These are phyloP conservation scores for Allophyes oxyacanthae DNA, from an alignment of 2,888 invertebrate genomes.

Conservation along the genomic window DNA sequence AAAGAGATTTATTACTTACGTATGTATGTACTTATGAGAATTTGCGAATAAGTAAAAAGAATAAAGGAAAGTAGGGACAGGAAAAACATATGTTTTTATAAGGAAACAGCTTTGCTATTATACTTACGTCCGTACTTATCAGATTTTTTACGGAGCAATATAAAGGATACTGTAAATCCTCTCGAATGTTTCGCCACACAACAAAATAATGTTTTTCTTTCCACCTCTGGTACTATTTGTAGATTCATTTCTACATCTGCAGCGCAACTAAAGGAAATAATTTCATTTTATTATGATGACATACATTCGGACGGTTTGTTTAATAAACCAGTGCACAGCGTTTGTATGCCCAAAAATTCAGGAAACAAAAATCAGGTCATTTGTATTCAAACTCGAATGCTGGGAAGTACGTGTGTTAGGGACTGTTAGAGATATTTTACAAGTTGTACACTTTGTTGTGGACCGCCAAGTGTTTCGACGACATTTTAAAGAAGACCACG, in stretches of 20 bases:
- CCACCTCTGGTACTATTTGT: conserved; percentile 35
- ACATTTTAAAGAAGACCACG: conserved; percentile 36
- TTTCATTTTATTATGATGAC: conserved; percentile 52
- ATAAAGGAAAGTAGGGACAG: conserved; percentile 27
- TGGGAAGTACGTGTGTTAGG: conserved; percentile 48
- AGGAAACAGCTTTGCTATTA: conserved; percentile 38
- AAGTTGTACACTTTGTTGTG: conserved; percentile 48
- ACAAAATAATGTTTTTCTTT: conserved; percentile 35
- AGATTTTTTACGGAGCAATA: conserved; percentile 45
- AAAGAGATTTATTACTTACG: conserved; percentile 37
- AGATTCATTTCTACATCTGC: conserved; percentile 34
- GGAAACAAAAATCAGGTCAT: conserved; percentile 61
- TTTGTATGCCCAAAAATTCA: conserved; percentile 47
- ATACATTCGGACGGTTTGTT: conserved; percentile 52
- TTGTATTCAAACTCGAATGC: conserved; percentile 67
- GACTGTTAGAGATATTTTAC: conserved; percentile 55
- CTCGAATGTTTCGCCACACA: conserved; percentile 34
- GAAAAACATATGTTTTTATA: conserved; percentile 44
- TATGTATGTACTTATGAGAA: conserved; percentile 25
- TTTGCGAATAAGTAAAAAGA: conserved; percentile 31
- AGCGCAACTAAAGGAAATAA: conserved; percentile 44
- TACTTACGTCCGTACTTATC: conserved; percentile 42
- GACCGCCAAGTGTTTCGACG: conserved; percentile 41
- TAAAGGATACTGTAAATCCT: conserved; percentile 43
- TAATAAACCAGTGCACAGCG: conserved; percentile 56